These are phyloP conservation scores for Pristiophorus japonicus DNA, from an alignment of 2,113 vertebrate genomes.

Conservation along the genomic window DNA sequence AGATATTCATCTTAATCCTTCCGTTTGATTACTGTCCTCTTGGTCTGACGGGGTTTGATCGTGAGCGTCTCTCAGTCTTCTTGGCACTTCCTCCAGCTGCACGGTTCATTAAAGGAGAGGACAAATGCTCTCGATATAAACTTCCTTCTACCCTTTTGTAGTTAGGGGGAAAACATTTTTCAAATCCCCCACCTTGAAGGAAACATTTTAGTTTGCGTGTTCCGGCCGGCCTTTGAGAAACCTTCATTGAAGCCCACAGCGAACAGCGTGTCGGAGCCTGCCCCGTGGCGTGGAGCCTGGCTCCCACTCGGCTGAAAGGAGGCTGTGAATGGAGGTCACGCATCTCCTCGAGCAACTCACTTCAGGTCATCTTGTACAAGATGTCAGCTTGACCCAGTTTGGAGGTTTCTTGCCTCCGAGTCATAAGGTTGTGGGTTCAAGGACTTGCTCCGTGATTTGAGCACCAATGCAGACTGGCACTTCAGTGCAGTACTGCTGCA, in stretches of 20 bases:
- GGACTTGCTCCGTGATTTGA: neutral
- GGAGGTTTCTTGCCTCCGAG: neutral
- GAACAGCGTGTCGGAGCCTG: neutral
- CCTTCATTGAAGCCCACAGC: neutral
- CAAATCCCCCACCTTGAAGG: neutral
- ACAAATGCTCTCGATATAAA: neutral
- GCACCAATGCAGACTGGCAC: neutral
- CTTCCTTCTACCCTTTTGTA: neutral
- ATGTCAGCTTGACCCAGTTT: neutral
- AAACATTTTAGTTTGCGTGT: neutral
- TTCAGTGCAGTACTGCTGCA: neutral
- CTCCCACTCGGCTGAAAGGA: too few species aligned
- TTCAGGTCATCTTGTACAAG: neutral
- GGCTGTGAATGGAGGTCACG: too few species aligned
- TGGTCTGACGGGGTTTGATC: neutral
- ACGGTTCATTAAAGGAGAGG: neutral
- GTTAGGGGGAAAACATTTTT: neutral
- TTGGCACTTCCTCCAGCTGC: neutral
- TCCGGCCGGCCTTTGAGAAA: neutral
- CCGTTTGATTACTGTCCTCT: neutral
- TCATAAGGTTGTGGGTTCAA: neutral
- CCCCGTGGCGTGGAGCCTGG: neutral
- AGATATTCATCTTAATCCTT: neutral
- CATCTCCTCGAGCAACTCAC: too few species aligned
- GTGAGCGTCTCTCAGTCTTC: neutral